Percentiles rank a stretch among this genome's conserved stretches.
phyloP scores from a whole-genome alignment of 2,888 invertebrate genomes.

The Melanotus villosus region DNA sequence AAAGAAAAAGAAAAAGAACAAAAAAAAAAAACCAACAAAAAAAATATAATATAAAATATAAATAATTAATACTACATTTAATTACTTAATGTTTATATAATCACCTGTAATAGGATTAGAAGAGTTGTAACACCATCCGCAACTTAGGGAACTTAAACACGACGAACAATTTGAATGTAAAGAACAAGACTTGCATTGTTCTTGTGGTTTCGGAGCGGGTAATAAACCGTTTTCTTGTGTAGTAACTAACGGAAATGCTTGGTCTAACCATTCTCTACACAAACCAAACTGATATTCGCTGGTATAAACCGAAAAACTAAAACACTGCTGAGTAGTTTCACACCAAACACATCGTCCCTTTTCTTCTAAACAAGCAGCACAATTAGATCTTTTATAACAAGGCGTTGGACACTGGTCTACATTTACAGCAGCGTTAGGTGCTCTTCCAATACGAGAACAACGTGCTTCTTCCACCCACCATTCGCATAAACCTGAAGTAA shows the following conservation, averaged over 20 bases:
- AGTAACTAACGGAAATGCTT: conserved; percentile 72
- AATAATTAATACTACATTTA: no score
- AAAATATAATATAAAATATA: no score
- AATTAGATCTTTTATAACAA: conserved; percentile 83
- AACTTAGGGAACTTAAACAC: conserved; percentile 87
- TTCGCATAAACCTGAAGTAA: conserved; percentile 81
- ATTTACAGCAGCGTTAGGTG: conserved; percentile 76
- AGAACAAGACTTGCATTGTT: conserved; percentile 87
- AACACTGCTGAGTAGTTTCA: conserved; percentile 91
- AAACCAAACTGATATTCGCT: conserved; percentile 94
- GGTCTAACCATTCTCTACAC: conserved; percentile 94
- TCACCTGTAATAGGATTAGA: conserved; percentile 89
- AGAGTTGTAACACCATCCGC: conserved; percentile 94
- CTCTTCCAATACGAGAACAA: conserved; percentile 85
- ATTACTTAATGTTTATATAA: no score
- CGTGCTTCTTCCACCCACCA: conserved; percentile 94
- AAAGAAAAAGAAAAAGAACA: no score
- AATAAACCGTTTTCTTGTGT: conserved; percentile 61
- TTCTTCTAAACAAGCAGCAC: conserved; percentile 87
- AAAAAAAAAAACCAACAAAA: background rate
- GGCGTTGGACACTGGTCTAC: conserved; percentile 82
- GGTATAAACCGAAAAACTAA: conserved; percentile 96
- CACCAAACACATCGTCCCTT: conserved; percentile 95
- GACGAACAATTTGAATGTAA: conserved; percentile 82
- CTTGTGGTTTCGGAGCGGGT: conserved; percentile 65